These are phyloP conservation scores for Mastomys coucha DNA, from an alignment of 2,113 vertebrate species.

Conservation along the genomic window DNA sequence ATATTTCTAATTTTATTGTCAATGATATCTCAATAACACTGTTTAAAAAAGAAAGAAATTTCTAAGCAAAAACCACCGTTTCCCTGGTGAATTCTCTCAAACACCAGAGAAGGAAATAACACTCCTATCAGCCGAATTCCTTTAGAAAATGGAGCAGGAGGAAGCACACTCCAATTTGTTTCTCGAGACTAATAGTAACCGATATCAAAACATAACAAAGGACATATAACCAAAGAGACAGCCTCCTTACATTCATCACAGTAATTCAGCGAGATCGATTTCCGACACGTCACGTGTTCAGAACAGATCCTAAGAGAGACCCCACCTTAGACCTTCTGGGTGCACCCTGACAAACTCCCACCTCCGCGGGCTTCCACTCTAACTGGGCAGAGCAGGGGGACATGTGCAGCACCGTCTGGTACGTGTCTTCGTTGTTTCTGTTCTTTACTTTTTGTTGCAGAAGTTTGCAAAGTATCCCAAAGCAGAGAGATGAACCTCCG, in stretches of 20 bases:
- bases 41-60: neutral
- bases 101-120: conserved; percentile 41
- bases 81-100: conserved; percentile 29
- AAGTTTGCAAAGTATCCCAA: neutral
- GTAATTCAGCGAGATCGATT: neutral
- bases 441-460: neutral
- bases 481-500: neutral
- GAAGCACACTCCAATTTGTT: neutral
- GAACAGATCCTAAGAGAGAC: neutral
- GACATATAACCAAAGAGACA: neutral
- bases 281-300: neutral
- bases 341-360: neutral
- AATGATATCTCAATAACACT: neutral
- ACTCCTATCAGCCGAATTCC: neutral
- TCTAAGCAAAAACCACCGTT: neutral
- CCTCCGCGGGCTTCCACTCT: neutral
- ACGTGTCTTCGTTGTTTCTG: neutral
- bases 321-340: neutral
- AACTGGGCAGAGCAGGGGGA: neutral
- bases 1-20: neutral
- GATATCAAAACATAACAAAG: conserved; percentile 18
- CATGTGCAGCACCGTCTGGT: neutral
- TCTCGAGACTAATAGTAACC: neutral
- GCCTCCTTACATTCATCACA: neutral
- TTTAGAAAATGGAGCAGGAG: conserved; percentile 20